These are phyloP conservation scores for Spongilla lacustris DNA, from an alignment of 37 sponge, comb jelly and placozoan species.

Conservation along the genomic window DNA sequence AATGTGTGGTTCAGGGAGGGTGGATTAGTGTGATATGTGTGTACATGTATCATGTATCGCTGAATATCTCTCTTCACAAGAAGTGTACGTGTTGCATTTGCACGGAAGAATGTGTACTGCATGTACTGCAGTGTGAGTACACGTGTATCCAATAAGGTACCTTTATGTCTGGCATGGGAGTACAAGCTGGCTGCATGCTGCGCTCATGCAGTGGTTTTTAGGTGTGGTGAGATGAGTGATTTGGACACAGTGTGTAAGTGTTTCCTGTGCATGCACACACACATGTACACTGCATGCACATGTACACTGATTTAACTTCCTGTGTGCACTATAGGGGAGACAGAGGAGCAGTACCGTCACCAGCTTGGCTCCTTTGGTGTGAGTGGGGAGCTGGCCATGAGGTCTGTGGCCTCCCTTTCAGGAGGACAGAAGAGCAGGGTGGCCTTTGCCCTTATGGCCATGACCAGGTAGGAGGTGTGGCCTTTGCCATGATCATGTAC, in stretches of 20 bases:
- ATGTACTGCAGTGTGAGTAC: too few relatives aligned
- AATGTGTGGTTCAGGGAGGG: too few relatives aligned
- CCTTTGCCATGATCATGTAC: not conserved
- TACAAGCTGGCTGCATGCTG: too few relatives aligned
- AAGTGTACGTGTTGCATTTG: too few relatives aligned
- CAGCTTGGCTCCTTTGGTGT: constrained; percentile 84
- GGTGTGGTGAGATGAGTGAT: too few relatives aligned
- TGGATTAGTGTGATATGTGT: too few relatives aligned
- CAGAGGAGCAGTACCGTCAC: constrained; percentile 74
- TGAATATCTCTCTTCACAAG: too few relatives aligned
- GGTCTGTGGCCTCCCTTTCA: constrained; percentile 81
- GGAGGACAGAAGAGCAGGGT: constrained; percentile 91
- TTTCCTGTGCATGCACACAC: not conserved
- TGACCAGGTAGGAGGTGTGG: constrained; percentile 28
- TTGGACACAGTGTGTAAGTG: too few relatives aligned
- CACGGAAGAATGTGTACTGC: too few relatives aligned
- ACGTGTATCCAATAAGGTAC: not conserved
- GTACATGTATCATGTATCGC: too few relatives aligned
- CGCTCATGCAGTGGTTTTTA: too few relatives aligned
- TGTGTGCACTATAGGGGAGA: constrained; percentile 29
- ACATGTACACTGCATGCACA: not conserved
- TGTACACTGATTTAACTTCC: not conserved
- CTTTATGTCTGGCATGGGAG: too few relatives aligned
- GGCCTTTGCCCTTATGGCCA: constrained; percentile 78
- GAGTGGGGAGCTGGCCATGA: constrained; percentile 85